Conservation (phyloP, 2,797 vertebrate species). For the Leptoclinus maculatus region DNA sequence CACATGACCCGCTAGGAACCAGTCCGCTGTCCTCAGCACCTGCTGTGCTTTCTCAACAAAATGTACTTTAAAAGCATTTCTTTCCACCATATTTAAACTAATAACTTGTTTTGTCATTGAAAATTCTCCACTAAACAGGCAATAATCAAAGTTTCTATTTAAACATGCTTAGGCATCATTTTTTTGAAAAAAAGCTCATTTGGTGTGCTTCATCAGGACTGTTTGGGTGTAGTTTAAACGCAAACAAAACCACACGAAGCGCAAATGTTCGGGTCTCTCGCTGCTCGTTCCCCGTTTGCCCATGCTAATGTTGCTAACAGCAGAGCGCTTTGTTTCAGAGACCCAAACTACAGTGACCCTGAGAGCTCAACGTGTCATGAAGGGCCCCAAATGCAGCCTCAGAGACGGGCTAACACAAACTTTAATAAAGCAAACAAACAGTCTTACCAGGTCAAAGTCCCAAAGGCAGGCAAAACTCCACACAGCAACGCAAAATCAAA, state of each 20-base stretch:
- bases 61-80: not conserved
- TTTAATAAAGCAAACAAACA: no score
- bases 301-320: not conserved
- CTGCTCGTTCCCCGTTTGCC: not conserved
- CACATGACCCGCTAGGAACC: not conserved
- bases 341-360: not conserved
- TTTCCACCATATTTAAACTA: not conserved
- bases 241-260: conserved; percentile 1
- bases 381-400: no score
- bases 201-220: not conserved
- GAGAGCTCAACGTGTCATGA: not conserved
- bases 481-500: no score
- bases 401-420: no score
- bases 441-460: no score
- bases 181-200: not conserved
- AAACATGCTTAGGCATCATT: not conserved
- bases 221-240: not conserved
- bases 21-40: not conserved
- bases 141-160: not conserved
- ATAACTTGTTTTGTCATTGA: not conserved
- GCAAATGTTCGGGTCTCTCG: not conserved
- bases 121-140: not conserved
- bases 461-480: no score
- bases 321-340: not conserved
- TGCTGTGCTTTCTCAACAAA: not conserved